phyloP scores from a whole-genome alignment of 2,888 invertebrate genomes.

The Tortricodes alternella region DNA sequence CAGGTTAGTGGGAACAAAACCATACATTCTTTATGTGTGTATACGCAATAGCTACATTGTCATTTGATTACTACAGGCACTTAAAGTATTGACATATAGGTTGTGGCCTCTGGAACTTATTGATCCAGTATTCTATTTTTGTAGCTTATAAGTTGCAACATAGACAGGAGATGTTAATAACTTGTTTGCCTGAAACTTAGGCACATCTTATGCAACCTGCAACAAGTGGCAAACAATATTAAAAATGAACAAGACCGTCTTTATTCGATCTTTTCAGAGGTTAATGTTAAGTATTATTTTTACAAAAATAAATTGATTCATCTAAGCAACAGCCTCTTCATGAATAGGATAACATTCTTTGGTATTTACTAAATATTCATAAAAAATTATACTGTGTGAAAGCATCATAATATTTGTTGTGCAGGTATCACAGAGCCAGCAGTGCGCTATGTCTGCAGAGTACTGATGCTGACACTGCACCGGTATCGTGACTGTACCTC shows the following conservation, averaged over 20 bases:
- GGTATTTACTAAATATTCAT: too few species aligned
- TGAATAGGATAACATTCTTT: too few species aligned
- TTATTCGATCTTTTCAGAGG: too few species aligned
- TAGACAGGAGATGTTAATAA: slow-evolving; percentile 2
- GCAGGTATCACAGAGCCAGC: slow-evolving; percentile 90
- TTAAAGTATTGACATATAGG: slow-evolving; percentile 18
- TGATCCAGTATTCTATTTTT: slow-evolving; percentile 30
- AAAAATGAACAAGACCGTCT: not conserved
- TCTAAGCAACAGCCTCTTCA: too few species aligned
- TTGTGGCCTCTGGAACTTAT: slow-evolving; percentile 18
- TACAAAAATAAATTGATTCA: too few species aligned
- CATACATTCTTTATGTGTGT: not conserved
- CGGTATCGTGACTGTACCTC: slow-evolving; percentile 91
- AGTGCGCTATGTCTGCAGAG: slow-evolving; percentile 90
- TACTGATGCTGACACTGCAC: slow-evolving; percentile 88
- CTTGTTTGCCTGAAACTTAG: not conserved
- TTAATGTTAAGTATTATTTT: too few species aligned
- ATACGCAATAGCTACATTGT: not conserved
- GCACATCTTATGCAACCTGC: slow-evolving; percentile 3
- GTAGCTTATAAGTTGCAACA: slow-evolving; percentile 21
- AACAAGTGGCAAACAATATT: slow-evolving; percentile 8
- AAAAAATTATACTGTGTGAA: not conserved
- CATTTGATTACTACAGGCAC: not conserved
- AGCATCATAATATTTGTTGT: slow-evolving; percentile 17
- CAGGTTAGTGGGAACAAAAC: slow-evolving; percentile 80